These are phyloP conservation scores for Toxotes chatareus DNA, from an alignment of 2,113 vertebrate species.

Conservation along the genomic window DNA sequence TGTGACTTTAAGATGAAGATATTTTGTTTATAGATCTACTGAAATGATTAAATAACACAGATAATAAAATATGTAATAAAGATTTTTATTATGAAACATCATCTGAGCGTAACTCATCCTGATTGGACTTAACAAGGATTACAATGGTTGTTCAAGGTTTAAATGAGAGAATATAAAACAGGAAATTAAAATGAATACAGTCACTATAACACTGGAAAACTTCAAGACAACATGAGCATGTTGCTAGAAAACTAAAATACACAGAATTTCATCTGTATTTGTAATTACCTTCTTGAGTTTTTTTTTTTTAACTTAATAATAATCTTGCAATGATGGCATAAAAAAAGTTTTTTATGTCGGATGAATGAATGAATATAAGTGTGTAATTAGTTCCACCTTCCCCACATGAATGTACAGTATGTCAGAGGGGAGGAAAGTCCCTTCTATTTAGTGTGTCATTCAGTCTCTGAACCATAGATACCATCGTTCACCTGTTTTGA, in stretches of 20 bases:
- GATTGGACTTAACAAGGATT: not conserved
- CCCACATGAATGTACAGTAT: too few relatives aligned
- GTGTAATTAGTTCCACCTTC: too few relatives aligned
- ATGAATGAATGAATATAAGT: too few relatives aligned
- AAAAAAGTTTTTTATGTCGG: too few relatives aligned
- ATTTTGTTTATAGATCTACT: slow-evolving; percentile 23
- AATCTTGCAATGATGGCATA: not conserved
- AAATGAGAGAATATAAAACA: not conserved
- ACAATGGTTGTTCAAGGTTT: not conserved
- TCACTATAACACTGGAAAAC: not conserved
- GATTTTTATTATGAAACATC: slow-evolving; percentile 7
- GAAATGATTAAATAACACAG: slow-evolving; percentile 24
- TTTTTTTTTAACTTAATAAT: not conserved
- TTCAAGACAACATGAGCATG: not conserved
- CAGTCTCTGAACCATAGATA: slow-evolving; percentile 10
- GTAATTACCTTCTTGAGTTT: not conserved
- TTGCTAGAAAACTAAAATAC: not conserved
- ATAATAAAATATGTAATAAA: slow-evolving; percentile 27
- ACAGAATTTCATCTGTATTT: not conserved
- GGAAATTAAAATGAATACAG: not conserved
- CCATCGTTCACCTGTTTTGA: slow-evolving; percentile 62
- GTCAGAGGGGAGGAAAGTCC: not conserved
- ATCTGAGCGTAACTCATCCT: not conserved
- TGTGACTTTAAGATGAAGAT: slow-evolving; percentile 9
- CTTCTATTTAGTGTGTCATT: not conserved